Conservation (phyloP, 2,888 invertebrate genomes). For the Hemithea aestivaria region DNA sequence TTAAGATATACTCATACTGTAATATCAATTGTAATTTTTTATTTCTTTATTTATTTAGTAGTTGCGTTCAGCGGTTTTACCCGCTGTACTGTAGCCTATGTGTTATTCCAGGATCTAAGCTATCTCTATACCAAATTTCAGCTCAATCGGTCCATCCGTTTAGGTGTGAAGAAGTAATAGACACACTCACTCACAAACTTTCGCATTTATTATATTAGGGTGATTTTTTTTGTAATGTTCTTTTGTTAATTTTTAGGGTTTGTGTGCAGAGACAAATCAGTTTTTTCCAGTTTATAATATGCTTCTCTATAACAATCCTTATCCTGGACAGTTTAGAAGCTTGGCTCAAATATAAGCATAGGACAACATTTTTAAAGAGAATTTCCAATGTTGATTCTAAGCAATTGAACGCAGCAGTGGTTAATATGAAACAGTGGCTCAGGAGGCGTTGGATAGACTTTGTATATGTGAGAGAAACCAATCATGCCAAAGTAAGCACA, state of each 20-base stretch:
- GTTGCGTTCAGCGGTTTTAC: no score
- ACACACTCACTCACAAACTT: no score
- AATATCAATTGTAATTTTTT: no score
- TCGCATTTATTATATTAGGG: no score
- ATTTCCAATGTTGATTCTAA: slow-evolving; percentile 44
- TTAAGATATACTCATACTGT: no score
- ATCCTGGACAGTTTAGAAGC: slow-evolving; percentile 61
- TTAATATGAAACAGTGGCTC: slow-evolving; percentile 40
- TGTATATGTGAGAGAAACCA: slow-evolving; percentile 56
- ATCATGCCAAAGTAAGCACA: slow-evolving; percentile 63
- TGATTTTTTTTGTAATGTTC: no score
- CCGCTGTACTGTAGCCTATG: no score
- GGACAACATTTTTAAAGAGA: slow-evolving; percentile 58
- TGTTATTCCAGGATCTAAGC: no score
- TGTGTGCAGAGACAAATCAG: slow-evolving; percentile 54
- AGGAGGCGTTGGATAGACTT: slow-evolving; percentile 47
- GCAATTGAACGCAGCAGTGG: slow-evolving; percentile 36
- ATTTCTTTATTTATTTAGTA: no score
- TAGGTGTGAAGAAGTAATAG: no score
- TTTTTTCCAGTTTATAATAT: slow-evolving; percentile 50
- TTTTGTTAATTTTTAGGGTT: slow-evolving; percentile 58
- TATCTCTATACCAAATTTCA: no score
- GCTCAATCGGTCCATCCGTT: no score
- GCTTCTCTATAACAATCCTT: slow-evolving; percentile 40
- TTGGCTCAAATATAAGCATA: slow-evolving; percentile 68